Conservation (phyloP, 2,797 vertebrate species). For the Spinus olivaceus region DNA sequence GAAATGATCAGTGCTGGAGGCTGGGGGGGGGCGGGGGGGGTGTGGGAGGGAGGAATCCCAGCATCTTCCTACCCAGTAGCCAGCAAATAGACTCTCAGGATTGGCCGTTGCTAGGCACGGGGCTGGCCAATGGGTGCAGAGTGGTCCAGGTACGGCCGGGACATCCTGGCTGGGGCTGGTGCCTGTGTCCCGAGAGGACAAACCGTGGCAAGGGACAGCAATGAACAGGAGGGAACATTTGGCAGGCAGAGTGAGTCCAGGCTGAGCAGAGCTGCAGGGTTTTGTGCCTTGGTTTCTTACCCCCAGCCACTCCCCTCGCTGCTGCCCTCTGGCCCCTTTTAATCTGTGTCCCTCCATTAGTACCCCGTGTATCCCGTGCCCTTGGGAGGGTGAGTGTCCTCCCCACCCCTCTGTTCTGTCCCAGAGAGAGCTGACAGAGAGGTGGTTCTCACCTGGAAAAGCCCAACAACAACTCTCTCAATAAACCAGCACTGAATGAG, state of each 20-base stretch:
- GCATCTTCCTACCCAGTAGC: background rate
- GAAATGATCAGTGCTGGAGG: background rate
- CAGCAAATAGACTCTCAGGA: background rate
- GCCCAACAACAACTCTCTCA: background rate
- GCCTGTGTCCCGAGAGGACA: background rate
- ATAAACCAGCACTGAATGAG: background rate
- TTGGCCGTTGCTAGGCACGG: slow-evolving; percentile 32
- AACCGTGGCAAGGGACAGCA: background rate
- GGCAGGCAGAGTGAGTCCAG: fast-evolving
- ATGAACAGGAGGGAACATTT: fast-evolving
- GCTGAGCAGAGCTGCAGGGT: background rate
- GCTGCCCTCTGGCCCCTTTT: background rate
- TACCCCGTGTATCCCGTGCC: fast-evolving
- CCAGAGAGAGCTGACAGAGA: background rate
- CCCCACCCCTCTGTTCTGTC: background rate
- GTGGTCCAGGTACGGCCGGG: background rate
- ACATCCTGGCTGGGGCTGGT: background rate
- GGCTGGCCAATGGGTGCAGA: background rate
- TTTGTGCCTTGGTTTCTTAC: background rate
- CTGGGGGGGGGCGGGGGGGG: too few relatives aligned
- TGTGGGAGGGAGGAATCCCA: background rate
- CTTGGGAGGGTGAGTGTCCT: background rate
- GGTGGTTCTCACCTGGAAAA: background rate
- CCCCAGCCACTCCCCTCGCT: fast-evolving
- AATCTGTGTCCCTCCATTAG: fast-evolving